phyloP scores from a whole-genome alignment of 2,113 vertebrate species.

The Phaethon lepturus region DNA sequence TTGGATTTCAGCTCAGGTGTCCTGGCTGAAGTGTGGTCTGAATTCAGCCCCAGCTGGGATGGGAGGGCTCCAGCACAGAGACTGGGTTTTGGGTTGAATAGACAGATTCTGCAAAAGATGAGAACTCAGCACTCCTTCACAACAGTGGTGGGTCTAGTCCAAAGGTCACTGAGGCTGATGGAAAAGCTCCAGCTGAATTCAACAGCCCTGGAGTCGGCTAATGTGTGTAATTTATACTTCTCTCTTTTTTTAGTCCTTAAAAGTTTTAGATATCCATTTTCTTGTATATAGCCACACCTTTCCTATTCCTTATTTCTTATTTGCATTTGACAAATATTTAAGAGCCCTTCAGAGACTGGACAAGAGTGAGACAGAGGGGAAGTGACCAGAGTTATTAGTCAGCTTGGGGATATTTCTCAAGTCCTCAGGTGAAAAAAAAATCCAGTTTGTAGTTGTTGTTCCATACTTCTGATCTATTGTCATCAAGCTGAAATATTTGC shows the following conservation, averaged over 20 bases:
- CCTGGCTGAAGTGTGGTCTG: background rate
- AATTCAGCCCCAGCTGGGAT: background rate
- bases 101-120: background rate
- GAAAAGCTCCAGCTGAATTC: background rate
- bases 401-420: background rate
- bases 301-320: background rate
- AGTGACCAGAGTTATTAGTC: background rate
- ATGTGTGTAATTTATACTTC: background rate
- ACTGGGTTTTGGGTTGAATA: background rate
- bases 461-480: background rate
- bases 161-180: background rate
- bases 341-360: background rate
- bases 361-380: background rate
- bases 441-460: background rate
- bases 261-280: background rate
- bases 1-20: slow-evolving; percentile 21
- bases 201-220: background rate
- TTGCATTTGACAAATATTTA: background rate
- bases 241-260: background rate
- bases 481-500: background rate
- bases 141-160: background rate
- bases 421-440: background rate
- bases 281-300: background rate
- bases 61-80: background rate
- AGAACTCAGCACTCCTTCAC: background rate